phyloP scores from a whole-genome alignment of 2,113 vertebrate genomes.

The Myiozetetes cayanensis region DNA sequence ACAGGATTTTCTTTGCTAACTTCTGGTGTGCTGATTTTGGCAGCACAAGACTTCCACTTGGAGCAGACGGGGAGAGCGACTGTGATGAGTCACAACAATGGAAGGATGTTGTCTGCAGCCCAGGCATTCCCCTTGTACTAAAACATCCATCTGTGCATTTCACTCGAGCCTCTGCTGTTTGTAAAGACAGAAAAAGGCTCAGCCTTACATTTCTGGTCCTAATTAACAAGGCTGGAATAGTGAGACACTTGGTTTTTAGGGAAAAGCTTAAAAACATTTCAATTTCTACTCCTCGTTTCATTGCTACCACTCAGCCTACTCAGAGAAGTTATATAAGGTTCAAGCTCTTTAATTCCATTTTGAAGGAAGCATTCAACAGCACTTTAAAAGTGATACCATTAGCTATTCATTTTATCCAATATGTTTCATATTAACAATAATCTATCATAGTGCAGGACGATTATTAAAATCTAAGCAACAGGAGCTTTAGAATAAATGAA shows the following conservation, averaged over 20 bases:
- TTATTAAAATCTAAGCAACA: constrained; percentile 55
- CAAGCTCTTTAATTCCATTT: constrained; percentile 11
- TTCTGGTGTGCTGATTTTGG: not conserved
- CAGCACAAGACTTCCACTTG: not conserved
- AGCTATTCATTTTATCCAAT: constrained; percentile 43
- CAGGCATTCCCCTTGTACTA: not conserved
- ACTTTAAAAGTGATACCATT: constrained; percentile 42
- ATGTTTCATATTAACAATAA: constrained; percentile 43
- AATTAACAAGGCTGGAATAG: not conserved
- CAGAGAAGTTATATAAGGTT: not conserved
- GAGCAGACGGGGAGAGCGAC: not conserved
- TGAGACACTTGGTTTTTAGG: not conserved
- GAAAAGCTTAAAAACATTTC: not conserved
- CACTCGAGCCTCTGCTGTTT: not conserved
- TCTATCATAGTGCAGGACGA: constrained; percentile 20
- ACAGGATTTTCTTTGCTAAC: not conserved
- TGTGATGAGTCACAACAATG: not conserved
- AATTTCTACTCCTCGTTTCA: not conserved
- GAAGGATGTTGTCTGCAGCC: not conserved
- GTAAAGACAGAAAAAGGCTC: not conserved
- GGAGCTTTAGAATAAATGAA: constrained; percentile 50
- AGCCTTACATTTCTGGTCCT: not conserved
- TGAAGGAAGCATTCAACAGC: constrained; percentile 8
- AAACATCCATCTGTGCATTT: not conserved
- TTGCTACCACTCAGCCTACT: not conserved